These are phyloP conservation scores for Octodonta nipae DNA, from an alignment of 2,888 invertebrate genomes.

Conservation along the genomic window DNA sequence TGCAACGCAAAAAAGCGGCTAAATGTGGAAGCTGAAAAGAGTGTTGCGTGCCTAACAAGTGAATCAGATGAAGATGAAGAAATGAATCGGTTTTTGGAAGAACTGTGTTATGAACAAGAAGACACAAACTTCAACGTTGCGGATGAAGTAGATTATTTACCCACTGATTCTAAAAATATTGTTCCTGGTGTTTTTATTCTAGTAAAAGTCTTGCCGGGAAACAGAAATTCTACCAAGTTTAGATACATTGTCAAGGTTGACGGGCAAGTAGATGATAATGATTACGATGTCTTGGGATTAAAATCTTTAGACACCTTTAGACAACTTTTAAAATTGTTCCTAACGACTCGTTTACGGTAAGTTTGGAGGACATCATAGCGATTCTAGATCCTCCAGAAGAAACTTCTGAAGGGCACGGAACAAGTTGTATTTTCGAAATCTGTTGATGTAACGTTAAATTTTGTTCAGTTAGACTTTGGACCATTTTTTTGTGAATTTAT, in stretches of 20 bases:
- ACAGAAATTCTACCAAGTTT: conserved; percentile 6
- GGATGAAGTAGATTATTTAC: conserved; percentile 10
- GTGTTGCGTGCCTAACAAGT: conserved; percentile 9
- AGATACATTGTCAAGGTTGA: too few relatives aligned
- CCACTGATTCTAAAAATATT: conserved; percentile 8
- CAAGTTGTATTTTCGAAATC: background rate
- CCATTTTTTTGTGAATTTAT: conserved; percentile 1
- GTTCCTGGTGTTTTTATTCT: conserved; percentile 11
- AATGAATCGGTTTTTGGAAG: conserved; percentile 6
- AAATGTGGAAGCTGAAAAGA: conserved; percentile 9
- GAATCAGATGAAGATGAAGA: conserved; percentile 8
- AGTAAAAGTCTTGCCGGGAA: conserved; percentile 10
- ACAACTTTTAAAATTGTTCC: too few relatives aligned
- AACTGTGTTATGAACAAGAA: conserved; percentile 7
- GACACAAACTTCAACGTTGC: conserved; percentile 8
- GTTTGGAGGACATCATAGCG: too few relatives aligned
- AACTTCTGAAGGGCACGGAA: background rate
- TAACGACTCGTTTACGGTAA: too few relatives aligned
- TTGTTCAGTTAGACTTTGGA: background rate
- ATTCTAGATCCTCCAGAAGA: too few relatives aligned
- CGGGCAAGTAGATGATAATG: too few relatives aligned
- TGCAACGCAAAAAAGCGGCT: conserved; percentile 8
- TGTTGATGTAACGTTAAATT: background rate
- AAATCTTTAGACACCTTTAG: too few relatives aligned
- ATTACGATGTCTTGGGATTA: too few relatives aligned